Conservation (phyloP, 2,113 vertebrate species). For the Paradisaea rubra region DNA sequence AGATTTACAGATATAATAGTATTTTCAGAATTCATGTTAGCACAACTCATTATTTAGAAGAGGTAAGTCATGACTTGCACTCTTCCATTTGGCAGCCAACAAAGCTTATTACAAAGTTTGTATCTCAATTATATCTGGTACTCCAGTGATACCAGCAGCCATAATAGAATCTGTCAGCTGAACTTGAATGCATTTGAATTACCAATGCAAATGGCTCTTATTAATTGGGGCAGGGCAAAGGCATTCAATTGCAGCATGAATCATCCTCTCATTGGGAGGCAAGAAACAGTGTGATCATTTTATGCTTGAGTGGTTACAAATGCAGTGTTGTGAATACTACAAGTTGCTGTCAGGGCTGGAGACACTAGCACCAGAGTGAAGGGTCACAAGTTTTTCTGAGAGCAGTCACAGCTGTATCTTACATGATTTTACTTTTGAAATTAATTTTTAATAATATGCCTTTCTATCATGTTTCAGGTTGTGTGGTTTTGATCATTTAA, state of each 20-base stretch:
- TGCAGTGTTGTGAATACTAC: not conserved
- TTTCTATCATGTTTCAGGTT: not conserved
- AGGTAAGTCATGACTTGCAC: not conserved
- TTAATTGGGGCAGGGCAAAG: not conserved
- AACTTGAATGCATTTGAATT: not conserved
- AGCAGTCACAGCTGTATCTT: not conserved
- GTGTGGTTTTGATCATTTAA: not conserved
- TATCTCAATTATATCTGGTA: not conserved
- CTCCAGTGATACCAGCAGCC: not conserved
- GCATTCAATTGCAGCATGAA: not conserved
- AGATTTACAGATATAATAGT: not conserved
- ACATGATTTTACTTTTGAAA: not conserved
- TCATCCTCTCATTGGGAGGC: not conserved
- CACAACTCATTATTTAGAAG: not conserved
- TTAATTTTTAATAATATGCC: not conserved
- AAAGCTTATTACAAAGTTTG: not conserved
- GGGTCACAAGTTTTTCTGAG: not conserved
- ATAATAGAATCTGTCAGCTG: not conserved
- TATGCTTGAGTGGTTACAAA: not conserved
- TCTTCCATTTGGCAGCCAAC: not conserved
- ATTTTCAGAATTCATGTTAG: not conserved
- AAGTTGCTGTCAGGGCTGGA: not conserved
- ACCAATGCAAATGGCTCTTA: not conserved
- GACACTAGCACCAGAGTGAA: not conserved
- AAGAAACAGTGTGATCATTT: not conserved